A percentile compares a stretch with the other conserved stretches of the same genome.
phyloP scores from a whole-genome alignment of 2,113 vertebrate species.

The Eublepharis macularius region DNA sequence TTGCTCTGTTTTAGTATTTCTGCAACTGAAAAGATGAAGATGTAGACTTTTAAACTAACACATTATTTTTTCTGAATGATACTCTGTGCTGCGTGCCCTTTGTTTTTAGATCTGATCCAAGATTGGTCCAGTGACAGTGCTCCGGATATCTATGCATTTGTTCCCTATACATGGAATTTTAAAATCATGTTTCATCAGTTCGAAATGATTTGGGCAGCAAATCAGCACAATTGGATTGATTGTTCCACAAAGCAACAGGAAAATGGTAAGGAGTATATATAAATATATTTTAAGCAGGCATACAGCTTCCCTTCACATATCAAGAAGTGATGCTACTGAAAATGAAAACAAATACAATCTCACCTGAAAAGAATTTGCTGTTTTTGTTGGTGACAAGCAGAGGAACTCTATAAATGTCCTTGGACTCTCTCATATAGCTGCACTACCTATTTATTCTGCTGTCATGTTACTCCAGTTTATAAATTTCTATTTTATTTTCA shows the following conservation, averaged over 20 bases:
- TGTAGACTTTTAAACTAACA: background rate
- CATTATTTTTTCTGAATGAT: background rate
- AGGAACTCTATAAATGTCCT: background rate
- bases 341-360: background rate
- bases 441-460: background rate
- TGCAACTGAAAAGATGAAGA: background rate
- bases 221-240: conserved; percentile 98
- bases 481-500: background rate
- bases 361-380: background rate
- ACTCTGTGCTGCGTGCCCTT: background rate
- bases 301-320: conserved; percentile 15
- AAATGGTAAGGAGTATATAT: conserved; percentile 82
- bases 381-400: background rate
- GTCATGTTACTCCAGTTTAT: background rate
- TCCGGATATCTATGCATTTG: conserved; percentile 97
- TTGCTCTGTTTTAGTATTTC: background rate
- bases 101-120: conserved; percentile 89
- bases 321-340: background rate
- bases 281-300: background rate
- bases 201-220: conserved; percentile 99
- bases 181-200: conserved; percentile 98
- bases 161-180: conserved; percentile 98
- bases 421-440: background rate
- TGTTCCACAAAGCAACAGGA: conserved; percentile 99
- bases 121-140: conserved; percentile 97